Evolutionary conservation across 2,113 vertebrate species (phyloP).

Genomic region (Bubo scandiacus): DNA sequence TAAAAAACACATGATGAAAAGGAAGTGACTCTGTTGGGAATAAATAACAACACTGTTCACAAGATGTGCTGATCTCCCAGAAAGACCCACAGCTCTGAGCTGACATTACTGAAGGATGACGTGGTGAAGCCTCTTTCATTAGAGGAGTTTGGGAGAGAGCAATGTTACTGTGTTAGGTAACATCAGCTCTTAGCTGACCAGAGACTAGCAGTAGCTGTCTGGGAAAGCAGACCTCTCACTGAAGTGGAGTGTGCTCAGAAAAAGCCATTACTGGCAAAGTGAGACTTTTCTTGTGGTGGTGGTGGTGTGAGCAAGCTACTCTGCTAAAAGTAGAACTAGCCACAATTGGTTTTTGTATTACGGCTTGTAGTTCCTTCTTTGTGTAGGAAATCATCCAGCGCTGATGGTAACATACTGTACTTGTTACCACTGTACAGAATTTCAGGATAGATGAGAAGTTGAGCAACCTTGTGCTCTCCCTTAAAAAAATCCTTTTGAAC

Average conservation of each 20-base stretch:
- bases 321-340: constrained; percentile 14
- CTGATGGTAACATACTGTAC: constrained; percentile 11
- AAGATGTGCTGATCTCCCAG: neutral
- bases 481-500: neutral
- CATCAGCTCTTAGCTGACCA: neutral
- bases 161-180: neutral
- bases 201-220: neutral
- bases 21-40: constrained; percentile 8
- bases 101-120: neutral
- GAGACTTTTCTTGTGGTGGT: neutral
- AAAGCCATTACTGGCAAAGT: neutral
- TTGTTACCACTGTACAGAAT: constrained; percentile 1
- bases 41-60: neutral
- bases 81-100: neutral
- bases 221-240: neutral
- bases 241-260: neutral
- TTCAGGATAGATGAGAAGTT: neutral
- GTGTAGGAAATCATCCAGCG: neutral
- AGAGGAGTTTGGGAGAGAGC: neutral
- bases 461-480: neutral
- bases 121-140: neutral
- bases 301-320: constrained; percentile 7
- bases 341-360: constrained; percentile 9
- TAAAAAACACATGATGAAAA: constrained; percentile 15
- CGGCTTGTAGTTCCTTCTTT: constrained; percentile 28